Evolutionary conservation across 1,140 invertebrate species (phyloP).

Genomic region (Armadillidium nasatum): DNA sequence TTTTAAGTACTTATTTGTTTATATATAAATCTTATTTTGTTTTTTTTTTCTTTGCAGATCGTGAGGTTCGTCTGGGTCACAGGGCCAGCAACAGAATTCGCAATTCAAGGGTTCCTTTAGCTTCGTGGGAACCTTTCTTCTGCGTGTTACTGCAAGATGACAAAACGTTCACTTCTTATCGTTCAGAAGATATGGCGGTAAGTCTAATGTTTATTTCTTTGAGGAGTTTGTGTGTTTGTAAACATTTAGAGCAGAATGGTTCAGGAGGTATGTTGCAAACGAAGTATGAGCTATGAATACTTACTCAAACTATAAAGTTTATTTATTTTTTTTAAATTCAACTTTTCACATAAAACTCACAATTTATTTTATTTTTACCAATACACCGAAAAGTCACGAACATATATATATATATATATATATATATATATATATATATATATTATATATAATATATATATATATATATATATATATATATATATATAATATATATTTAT

Average conservation of each 20-base stretch:
- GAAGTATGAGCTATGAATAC: neutral
- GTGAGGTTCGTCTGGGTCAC: constrained; percentile 51
- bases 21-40: too few species aligned
- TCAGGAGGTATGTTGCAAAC: too few species aligned
- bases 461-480: constrained; percentile 6
- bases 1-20: too few species aligned
- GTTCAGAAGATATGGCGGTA: constrained; percentile 80
- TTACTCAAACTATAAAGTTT: too few species aligned
- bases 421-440: neutral
- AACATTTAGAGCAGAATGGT: neutral
- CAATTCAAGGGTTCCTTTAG: constrained; percentile 48
- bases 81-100: constrained; percentile 48
- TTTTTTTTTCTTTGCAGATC: constrained; percentile 49
- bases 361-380: too few species aligned
- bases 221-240: neutral
- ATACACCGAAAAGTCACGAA: too few species aligned
- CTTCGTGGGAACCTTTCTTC: constrained; percentile 77
- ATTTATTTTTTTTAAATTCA: too few species aligned
- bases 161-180: constrained; percentile 75
- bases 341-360: too few species aligned
- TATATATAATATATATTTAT: too few species aligned
- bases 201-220: constrained; percentile 52
- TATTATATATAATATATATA: neutral
- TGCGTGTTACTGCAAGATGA: constrained; percentile 80
- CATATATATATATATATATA: constrained; percentile 6